Evolutionary conservation across 2,113 vertebrate genomes (phyloP).

Genomic region (Corythornis cristatus): DNA sequence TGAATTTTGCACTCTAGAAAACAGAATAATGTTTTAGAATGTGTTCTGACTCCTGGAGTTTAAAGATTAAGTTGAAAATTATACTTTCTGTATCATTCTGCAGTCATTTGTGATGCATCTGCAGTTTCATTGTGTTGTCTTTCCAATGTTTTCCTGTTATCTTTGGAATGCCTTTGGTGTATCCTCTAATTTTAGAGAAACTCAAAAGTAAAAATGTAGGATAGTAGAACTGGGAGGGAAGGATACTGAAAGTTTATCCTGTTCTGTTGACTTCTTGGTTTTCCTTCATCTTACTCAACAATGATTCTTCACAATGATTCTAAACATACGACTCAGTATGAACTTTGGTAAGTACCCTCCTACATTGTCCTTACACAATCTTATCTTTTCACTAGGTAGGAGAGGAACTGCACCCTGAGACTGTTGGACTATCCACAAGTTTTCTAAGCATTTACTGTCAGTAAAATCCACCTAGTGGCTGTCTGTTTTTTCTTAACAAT

Average conservation of each 20-base stretch:
- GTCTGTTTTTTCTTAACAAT: background rate
- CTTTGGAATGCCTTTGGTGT: background rate
- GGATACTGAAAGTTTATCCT: background rate
- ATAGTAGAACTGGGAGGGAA: background rate
- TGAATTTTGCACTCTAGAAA: background rate
- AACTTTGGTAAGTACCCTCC: background rate
- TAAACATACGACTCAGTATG: background rate
- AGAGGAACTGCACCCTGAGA: background rate
- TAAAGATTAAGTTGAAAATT: background rate
- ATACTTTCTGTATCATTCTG: background rate
- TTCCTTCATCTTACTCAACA: background rate
- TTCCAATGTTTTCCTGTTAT: background rate
- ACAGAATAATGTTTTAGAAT: background rate
- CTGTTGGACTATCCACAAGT: background rate
- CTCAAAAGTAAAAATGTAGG: background rate
- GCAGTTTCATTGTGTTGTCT: background rate
- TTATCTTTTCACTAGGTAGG: background rate
- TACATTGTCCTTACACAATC: background rate
- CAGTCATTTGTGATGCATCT: background rate
- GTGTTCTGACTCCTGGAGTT: background rate
- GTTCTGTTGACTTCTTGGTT: background rate
- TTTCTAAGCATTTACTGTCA: background rate
- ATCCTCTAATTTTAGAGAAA: background rate
- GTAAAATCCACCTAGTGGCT: background rate
- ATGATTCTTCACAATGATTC: accelerated